phyloP scores from a whole-genome alignment of 2,797 vertebrate genomes.

The Acridotheres tristis region DNA sequence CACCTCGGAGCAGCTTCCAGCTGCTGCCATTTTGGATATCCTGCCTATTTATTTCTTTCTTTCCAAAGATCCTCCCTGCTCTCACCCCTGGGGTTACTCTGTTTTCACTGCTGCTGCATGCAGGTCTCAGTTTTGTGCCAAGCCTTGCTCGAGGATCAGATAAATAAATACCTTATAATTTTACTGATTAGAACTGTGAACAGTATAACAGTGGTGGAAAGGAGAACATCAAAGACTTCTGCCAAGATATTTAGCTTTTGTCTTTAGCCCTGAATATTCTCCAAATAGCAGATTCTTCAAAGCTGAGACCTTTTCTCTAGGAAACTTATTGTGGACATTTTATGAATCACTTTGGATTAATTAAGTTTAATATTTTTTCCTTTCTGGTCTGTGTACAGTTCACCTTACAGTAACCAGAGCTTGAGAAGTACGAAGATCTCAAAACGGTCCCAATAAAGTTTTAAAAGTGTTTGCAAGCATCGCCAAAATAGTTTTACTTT shows the following conservation, averaged over 20 bases:
- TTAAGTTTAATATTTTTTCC: background rate
- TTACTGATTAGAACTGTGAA: background rate
- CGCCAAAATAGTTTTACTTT: background rate
- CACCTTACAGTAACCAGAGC: background rate
- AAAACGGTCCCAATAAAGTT: background rate
- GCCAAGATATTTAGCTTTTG: background rate
- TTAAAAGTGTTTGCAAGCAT: background rate
- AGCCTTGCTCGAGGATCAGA: background rate
- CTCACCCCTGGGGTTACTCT: background rate
- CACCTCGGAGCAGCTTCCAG: conserved; percentile 33
- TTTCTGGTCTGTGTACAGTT: background rate
- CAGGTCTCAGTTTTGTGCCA: background rate
- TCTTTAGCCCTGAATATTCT: background rate
- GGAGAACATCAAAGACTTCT: background rate
- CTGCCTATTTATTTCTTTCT: conserved; percentile 31
- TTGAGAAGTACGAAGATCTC: background rate
- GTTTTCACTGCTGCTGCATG: background rate
- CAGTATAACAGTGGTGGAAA: background rate
- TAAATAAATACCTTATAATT: background rate
- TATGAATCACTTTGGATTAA: background rate
- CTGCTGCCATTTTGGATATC: conserved; percentile 60
- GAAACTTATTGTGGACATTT: background rate
- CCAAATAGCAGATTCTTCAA: background rate
- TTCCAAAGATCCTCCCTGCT: background rate
- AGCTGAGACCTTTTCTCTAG: background rate